Percentiles rank a stretch among this genome's conserved stretches.
These are phyloP conservation scores for Bhutanitis thaidina DNA, from an alignment of 2,888 invertebrate genomes.

Conservation along the genomic window DNA sequence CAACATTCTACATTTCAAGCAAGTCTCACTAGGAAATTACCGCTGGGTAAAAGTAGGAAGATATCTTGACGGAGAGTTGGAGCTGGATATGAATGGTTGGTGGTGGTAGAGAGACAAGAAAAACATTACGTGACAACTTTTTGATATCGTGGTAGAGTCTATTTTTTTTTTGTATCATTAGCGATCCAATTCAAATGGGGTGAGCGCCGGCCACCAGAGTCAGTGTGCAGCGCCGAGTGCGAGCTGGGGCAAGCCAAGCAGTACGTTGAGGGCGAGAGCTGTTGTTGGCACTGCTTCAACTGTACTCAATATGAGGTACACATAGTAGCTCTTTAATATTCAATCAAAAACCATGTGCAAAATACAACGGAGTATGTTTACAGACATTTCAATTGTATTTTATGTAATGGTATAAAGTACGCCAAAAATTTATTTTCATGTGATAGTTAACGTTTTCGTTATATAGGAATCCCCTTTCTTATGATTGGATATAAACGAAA, in stretches of 20 bases:
- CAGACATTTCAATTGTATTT: too few relatives aligned
- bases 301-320: constrained; percentile 75
- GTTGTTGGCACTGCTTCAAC: constrained; percentile 94
- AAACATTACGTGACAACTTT: too few relatives aligned
- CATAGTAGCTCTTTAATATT: too few relatives aligned
- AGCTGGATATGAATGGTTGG: constrained; percentile 88
- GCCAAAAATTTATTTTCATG: too few relatives aligned
- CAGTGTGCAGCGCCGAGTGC: constrained; percentile 95
- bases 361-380: too few relatives aligned
- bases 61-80: constrained; percentile 89
- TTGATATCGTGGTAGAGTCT: too few relatives aligned
- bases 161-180: not conserved
- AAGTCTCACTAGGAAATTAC: constrained; percentile 85
- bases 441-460: too few relatives aligned
- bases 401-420: too few relatives aligned
- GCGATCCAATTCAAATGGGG: constrained; percentile 88
- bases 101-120: too few relatives aligned
- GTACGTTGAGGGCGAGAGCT: constrained; percentile 95
- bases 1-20: constrained; percentile 96
- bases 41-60: constrained; percentile 92
- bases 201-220: constrained; percentile 88
- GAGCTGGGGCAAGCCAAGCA: constrained; percentile 93
- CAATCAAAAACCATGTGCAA: too few relatives aligned
- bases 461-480: too few relatives aligned
- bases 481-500: too few relatives aligned